Evolutionary conservation across 2,113 vertebrate genomes (phyloP).

Genomic region (Pelecanus crispus): DNA sequence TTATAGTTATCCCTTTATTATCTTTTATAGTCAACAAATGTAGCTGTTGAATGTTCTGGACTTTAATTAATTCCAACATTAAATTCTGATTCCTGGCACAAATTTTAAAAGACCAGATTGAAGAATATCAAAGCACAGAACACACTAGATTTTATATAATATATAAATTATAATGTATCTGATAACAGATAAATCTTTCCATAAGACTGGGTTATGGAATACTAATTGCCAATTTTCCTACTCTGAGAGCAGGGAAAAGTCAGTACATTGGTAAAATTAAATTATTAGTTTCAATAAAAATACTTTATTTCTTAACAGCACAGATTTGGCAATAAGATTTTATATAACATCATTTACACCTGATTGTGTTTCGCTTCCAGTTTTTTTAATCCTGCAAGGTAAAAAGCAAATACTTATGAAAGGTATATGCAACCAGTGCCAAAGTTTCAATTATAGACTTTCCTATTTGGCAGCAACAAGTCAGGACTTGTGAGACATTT

Average conservation of each 20-base stretch:
- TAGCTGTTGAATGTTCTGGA: background rate
- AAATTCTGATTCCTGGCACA: slow-evolving; percentile 2
- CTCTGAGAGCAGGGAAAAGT: background rate
- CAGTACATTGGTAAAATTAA: background rate
- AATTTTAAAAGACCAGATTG: background rate
- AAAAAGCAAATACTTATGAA: slow-evolving; percentile 1
- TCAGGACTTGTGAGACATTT: background rate
- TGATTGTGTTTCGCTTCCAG: background rate
- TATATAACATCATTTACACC: background rate
- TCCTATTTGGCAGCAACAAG: slow-evolving; percentile 1
- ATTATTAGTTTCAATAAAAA: background rate
- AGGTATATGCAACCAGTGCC: background rate
- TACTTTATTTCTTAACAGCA: slow-evolving; percentile 19
- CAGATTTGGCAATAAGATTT: slow-evolving; percentile 23
- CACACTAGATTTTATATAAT: background rate
- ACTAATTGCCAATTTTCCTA: background rate
- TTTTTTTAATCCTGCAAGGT: slow-evolving; percentile 3
- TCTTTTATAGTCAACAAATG: background rate
- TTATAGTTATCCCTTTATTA: background rate
- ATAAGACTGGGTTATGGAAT: background rate
- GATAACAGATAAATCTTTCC: background rate
- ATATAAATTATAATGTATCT: background rate
- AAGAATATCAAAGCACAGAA: slow-evolving; percentile 16
- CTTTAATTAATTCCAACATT: background rate
- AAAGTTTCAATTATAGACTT: background rate